Percentiles rank a stretch among this genome's conserved stretches.
These are phyloP conservation scores for Notiomystis cincta DNA, from an alignment of 2,113 vertebrate genomes.

Conservation along the genomic window DNA sequence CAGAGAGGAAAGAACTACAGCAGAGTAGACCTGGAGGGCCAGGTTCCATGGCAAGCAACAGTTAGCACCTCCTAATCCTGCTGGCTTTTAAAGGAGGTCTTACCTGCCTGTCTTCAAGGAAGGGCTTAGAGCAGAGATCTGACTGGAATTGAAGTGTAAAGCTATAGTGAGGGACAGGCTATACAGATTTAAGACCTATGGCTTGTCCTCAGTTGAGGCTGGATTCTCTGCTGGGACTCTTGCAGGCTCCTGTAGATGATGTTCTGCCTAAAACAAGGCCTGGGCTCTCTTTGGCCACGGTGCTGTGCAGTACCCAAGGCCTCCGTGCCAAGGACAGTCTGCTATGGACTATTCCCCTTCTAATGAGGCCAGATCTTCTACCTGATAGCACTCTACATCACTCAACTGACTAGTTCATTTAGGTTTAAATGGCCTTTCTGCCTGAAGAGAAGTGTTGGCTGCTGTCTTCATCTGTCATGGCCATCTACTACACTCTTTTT, in stretches of 20 bases:
- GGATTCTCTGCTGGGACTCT: background rate
- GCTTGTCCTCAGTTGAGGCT: background rate
- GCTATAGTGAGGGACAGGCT: background rate
- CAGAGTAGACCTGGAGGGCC: background rate
- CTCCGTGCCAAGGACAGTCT: background rate
- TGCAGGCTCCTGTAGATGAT: background rate
- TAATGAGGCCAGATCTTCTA: slow-evolving; percentile 24
- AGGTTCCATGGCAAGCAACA: background rate
- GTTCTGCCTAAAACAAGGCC: background rate
- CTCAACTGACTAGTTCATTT: slow-evolving; percentile 45
- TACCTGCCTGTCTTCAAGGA: background rate
- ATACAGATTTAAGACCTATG: background rate
- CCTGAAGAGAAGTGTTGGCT: slow-evolving; percentile 32
- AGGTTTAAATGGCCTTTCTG: slow-evolving; percentile 52
- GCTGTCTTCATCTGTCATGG: slow-evolving; percentile 62
- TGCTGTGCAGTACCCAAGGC: background rate
- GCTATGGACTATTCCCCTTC: background rate
- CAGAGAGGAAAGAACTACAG: background rate
- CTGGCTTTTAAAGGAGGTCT: background rate
- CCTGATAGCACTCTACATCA: slow-evolving; percentile 19
- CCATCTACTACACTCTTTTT: slow-evolving; percentile 55
- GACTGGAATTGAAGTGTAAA: background rate
- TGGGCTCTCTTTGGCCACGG: background rate
- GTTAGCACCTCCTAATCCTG: background rate
- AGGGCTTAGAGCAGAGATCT: background rate